These are phyloP conservation scores for Bombus turneri DNA, from an alignment of 1,140 invertebrate genomes.

Conservation along the genomic window DNA sequence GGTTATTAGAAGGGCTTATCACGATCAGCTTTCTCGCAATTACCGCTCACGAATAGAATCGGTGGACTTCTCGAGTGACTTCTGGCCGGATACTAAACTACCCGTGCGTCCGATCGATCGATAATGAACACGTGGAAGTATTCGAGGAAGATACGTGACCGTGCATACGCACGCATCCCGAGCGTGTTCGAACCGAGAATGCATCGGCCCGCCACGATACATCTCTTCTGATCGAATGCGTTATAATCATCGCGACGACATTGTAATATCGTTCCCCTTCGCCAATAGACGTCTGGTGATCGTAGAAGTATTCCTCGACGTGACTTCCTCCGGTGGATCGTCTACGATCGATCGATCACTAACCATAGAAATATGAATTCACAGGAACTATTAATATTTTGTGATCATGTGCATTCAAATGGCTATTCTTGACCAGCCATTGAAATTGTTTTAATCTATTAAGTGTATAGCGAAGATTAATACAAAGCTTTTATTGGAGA, in stretches of 20 bases:
- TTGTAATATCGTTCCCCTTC: slow-evolving; percentile 24
- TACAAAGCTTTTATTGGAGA: not conserved
- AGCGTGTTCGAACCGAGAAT: slow-evolving; percentile 18
- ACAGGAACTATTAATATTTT: not conserved
- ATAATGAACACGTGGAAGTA: slow-evolving; percentile 62
- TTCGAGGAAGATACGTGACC: slow-evolving; percentile 47
- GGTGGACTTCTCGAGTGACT: slow-evolving; percentile 37
- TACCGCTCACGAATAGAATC: slow-evolving; percentile 48
- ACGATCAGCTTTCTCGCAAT: slow-evolving; percentile 12
- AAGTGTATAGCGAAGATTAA: too few relatives aligned
- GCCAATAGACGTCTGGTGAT: slow-evolving; percentile 32
- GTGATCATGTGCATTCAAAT: not conserved
- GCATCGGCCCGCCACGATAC: not conserved
- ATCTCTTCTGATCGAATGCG: slow-evolving; percentile 37
- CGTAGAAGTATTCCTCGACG: slow-evolving; percentile 41
- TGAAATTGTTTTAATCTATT: not conserved
- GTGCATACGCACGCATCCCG: slow-evolving; percentile 41
- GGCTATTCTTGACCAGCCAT: not conserved
- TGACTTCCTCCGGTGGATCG: slow-evolving; percentile 34
- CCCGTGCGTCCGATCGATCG: slow-evolving; percentile 51
- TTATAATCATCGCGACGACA: slow-evolving; percentile 52
- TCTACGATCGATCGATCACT: slow-evolving; percentile 19
- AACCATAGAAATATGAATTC: not conserved
- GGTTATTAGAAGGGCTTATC: slow-evolving; percentile 26
- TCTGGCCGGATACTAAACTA: slow-evolving; percentile 56